phyloP scores from a whole-genome alignment of 2,797 vertebrate species.

The Poeciliopsis paucimaculata region DNA sequence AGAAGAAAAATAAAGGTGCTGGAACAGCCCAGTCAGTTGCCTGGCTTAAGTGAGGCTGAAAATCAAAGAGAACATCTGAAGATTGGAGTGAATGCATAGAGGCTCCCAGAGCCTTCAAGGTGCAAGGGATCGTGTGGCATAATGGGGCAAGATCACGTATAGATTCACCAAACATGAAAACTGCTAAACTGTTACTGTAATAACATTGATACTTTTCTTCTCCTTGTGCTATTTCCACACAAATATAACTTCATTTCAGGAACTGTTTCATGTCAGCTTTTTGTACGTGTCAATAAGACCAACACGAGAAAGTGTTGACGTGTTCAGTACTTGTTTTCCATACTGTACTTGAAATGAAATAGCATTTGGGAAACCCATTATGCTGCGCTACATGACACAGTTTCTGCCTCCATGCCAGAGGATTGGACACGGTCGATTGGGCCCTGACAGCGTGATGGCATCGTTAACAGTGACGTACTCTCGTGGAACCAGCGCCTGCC shows the following conservation, averaged over 20 bases:
- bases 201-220: background rate
- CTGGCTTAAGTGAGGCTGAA: background rate
- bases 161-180: background rate
- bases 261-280: background rate
- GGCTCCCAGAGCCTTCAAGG: background rate
- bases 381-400: conserved; percentile 52
- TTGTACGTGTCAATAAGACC: no score
- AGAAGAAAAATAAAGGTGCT: background rate
- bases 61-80: background rate
- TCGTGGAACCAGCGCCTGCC: conserved; percentile 34
- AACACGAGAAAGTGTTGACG: background rate
- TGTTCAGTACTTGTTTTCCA: background rate
- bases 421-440: conserved; percentile 64
- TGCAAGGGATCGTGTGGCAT: background rate
- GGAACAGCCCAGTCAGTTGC: background rate
- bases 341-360: conserved; percentile 34
- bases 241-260: background rate
- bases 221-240: background rate
- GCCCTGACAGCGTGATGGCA: conserved; percentile 63
- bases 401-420: conserved; percentile 55
- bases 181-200: background rate
- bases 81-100: background rate
- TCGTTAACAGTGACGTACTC: conserved; percentile 58
- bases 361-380: conserved; percentile 73
- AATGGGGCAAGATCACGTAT: background rate